These are phyloP conservation scores for Falco punctatus DNA, from an alignment of 2,113 vertebrate genomes.

Conservation along the genomic window DNA sequence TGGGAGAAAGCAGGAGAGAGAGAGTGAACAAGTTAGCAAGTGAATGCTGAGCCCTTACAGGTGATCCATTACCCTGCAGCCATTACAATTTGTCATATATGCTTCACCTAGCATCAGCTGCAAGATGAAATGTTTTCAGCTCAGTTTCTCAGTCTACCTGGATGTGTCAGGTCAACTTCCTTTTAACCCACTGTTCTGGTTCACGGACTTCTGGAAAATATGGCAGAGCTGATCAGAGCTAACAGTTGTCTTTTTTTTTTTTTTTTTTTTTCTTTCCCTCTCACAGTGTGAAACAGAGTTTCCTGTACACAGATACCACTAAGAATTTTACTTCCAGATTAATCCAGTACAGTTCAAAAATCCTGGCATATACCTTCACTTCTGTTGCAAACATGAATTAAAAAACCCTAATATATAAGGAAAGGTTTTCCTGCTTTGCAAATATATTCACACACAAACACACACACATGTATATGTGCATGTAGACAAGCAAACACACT, in stretches of 20 bases:
- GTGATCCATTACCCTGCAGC: conserved; percentile 79
- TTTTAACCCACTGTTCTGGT: conserved; percentile 86
- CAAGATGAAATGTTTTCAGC: conserved; percentile 83
- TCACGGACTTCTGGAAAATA: conserved; percentile 82
- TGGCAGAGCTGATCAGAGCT: conserved; percentile 77
- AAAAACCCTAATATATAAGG: neutral
- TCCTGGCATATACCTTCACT: neutral
- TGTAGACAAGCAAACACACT: neutral
- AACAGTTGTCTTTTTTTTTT: neutral
- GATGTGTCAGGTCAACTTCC: conserved; percentile 83
- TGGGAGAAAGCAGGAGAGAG: neutral
- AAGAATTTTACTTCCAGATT: neutral
- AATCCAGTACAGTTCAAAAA: neutral
- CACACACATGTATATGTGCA: neutral
- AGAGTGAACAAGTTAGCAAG: neutral
- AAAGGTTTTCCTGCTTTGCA: neutral
- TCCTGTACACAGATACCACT: neutral
- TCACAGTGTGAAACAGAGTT: neutral
- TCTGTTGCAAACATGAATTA: neutral
- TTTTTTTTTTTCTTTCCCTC: neutral
- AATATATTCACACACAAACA: neutral
- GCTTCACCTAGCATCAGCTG: conserved; percentile 81
- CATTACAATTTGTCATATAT: conserved; percentile 83
- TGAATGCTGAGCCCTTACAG: neutral
- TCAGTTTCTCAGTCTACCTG: conserved; percentile 82